Conservation (phyloP, 2,113 vertebrate species). For the Bujurquina vittata region DNA sequence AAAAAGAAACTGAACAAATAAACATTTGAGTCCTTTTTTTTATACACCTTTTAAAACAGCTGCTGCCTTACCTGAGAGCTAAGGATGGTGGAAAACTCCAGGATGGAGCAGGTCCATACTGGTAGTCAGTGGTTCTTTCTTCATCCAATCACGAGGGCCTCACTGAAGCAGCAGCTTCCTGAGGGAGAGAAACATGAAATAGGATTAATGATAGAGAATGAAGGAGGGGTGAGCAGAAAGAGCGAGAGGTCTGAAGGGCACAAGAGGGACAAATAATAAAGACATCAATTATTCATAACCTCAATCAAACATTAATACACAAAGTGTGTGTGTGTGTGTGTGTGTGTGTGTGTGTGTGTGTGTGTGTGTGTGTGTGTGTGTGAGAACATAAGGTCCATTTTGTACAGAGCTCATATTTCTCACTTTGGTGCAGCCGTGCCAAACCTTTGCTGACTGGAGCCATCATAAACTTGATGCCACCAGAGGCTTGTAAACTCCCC, state of each 20-base stretch:
- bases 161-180: slow-evolving; percentile 53
- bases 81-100: slow-evolving; percentile 63
- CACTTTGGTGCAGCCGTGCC: slow-evolving; percentile 59
- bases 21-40: background rate
- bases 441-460: slow-evolving; percentile 66
- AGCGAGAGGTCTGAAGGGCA: slow-evolving; percentile 44
- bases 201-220: slow-evolving; percentile 53
- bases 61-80: slow-evolving; percentile 69
- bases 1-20: background rate
- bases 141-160: slow-evolving; percentile 52
- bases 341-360: background rate
- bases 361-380: background rate
- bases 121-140: slow-evolving; percentile 39
- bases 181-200: slow-evolving; percentile 62
- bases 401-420: slow-evolving; percentile 55
- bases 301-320: slow-evolving; percentile 68
- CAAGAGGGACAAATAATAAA: slow-evolving; percentile 69
- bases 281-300: slow-evolving; percentile 71
- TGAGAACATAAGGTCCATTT: slow-evolving; percentile 47
- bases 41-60: background rate
- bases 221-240: slow-evolving; percentile 18
- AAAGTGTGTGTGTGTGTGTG: slow-evolving; percentile 7
- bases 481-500: slow-evolving; percentile 64
- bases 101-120: slow-evolving; percentile 74
- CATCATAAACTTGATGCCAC: slow-evolving; percentile 68